Evolutionary conservation across 1,140 invertebrate genomes (phyloP).

Genomic region (Trichogramma pretiosum): DNA sequence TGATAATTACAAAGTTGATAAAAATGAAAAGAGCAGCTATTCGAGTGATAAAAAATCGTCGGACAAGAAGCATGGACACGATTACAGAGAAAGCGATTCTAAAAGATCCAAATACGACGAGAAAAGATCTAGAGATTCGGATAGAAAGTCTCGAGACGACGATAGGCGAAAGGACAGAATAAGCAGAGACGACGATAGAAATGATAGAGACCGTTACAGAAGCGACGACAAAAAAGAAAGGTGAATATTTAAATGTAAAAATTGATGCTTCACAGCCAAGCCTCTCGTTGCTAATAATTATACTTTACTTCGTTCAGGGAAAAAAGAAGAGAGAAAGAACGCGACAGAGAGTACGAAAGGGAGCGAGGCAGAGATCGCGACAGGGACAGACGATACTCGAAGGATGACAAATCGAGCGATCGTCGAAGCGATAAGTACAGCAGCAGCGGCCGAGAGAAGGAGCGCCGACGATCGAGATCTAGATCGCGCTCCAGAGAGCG

Average conservation of each 20-base stretch:
- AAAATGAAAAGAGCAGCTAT: constrained; percentile 18
- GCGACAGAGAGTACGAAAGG: constrained; percentile 26
- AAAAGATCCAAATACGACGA: constrained; percentile 30
- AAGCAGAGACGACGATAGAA: constrained; percentile 30
- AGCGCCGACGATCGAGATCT: constrained; percentile 27
- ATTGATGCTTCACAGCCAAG: too few relatives aligned
- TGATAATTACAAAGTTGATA: constrained; percentile 17
- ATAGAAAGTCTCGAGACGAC: constrained; percentile 31
- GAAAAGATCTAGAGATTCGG: constrained; percentile 30
- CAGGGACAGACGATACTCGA: constrained; percentile 25
- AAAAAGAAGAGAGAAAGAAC: constrained; percentile 29
- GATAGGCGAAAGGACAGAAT: constrained; percentile 28
- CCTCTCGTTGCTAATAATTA: too few relatives aligned
- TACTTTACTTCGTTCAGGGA: constrained; percentile 14
- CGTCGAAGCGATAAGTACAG: constrained; percentile 26
- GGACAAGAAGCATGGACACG: constrained; percentile 28
- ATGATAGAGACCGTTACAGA: constrained; percentile 31
- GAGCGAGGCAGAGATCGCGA: constrained; percentile 28
- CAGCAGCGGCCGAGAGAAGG: constrained; percentile 34
- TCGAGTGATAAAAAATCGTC: constrained; percentile 30
- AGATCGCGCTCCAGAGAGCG: constrained; percentile 32
- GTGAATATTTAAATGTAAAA: constrained; percentile 3
- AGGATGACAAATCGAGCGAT: constrained; percentile 25
- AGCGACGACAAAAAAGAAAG: constrained; percentile 15
- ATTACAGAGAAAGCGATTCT: constrained; percentile 32